phyloP scores from a whole-genome alignment of 2,888 invertebrate species.

The Xanthia togata region DNA sequence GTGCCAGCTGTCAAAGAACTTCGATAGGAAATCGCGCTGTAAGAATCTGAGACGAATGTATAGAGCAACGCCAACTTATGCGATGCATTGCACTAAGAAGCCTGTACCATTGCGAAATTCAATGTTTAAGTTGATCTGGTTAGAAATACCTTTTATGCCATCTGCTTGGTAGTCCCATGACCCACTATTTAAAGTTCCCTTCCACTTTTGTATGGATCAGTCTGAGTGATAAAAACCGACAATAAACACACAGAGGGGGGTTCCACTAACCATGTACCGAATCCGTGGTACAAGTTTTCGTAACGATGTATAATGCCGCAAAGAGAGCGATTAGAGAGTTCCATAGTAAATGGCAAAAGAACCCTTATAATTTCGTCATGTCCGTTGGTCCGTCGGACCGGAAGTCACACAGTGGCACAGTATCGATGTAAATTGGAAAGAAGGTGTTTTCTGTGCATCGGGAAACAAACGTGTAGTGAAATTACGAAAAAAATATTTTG shows the following conservation, averaged over 20 bases:
- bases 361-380: no score
- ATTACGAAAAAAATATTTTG: no score
- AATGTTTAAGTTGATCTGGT: background rate
- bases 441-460: no score
- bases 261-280: no score
- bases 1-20: background rate
- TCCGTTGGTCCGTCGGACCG: no score
- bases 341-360: no score
- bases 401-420: no score
- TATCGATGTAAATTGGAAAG: no score
- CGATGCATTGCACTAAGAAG: background rate
- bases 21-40: background rate
- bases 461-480: no score
- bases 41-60: background rate
- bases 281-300: no score
- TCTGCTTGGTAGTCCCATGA: background rate
- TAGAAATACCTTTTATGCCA: background rate
- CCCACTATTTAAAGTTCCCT: background rate
- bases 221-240: background rate
- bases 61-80: background rate
- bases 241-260: background rate
- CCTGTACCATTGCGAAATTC: background rate
- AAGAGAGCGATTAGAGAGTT: no score
- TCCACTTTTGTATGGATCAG: background rate
- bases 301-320: background rate